Conservation (phyloP, 2,888 invertebrate species). For the Scaptomyza caliginosa region DNA sequence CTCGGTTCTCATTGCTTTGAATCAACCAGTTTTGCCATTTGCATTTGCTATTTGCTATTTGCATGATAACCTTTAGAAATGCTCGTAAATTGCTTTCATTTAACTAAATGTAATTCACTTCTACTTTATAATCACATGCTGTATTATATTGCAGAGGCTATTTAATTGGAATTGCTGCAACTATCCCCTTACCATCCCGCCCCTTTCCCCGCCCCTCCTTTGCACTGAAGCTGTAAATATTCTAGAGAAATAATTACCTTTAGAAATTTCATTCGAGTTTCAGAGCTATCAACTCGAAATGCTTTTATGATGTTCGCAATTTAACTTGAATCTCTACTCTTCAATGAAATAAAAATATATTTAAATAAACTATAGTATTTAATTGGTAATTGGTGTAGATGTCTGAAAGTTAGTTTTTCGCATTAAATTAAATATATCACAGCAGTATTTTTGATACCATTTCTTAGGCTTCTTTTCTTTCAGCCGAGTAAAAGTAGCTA, state of each 20-base stretch:
- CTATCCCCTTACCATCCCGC: neutral
- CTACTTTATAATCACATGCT: neutral
- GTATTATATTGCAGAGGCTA: neutral
- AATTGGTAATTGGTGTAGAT: neutral
- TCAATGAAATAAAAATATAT: too few species aligned
- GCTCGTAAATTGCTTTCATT: neutral
- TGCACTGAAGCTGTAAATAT: neutral
- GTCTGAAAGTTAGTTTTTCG: neutral
- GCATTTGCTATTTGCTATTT: neutral
- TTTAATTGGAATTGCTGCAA: neutral
- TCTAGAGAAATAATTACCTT: neutral
- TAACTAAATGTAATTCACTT: neutral
- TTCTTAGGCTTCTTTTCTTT: neutral
- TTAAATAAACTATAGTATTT: neutral
- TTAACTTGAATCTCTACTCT: neutral
- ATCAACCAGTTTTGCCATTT: neutral
- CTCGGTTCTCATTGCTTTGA: neutral
- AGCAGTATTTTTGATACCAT: neutral
- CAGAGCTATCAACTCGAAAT: neutral
- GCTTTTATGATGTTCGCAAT: neutral
- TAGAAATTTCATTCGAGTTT: neutral
- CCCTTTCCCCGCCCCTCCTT: neutral
- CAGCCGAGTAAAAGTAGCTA: neutral
- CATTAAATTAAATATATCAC: neutral
- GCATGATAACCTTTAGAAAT: neutral